These are phyloP conservation scores for Alaudala cheleensis DNA, from an alignment of 2,113 vertebrate genomes.

Conservation along the genomic window DNA sequence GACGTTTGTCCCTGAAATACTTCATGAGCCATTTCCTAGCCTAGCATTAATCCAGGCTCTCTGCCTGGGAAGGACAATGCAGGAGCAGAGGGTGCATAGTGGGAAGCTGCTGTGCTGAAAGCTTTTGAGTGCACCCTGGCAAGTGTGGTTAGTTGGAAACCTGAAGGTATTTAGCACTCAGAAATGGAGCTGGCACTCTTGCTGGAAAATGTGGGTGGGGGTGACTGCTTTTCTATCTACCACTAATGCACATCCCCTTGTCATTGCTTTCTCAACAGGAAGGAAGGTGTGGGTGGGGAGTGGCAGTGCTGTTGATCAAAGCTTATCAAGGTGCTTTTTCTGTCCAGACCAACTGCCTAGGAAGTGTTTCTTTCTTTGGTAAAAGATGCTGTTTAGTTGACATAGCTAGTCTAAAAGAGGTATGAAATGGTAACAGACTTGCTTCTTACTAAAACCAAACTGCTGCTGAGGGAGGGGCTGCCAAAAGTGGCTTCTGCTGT, in stretches of 20 bases:
- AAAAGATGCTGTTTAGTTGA: not conserved
- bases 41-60: not conserved
- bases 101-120: not conserved
- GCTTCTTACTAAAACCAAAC: not conserved
- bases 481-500: not conserved
- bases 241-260: not conserved
- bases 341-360: not conserved
- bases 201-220: not conserved
- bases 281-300: slow-evolving; percentile 13
- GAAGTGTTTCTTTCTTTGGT: not conserved
- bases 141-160: not conserved
- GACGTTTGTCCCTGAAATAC: not conserved
- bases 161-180: not conserved
- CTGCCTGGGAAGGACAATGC: not conserved
- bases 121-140: not conserved
- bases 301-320: not conserved
- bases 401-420: not conserved
- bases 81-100: not conserved
- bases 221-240: not conserved
- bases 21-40: not conserved
- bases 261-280: not conserved
- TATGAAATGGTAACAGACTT: not conserved
- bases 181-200: not conserved
- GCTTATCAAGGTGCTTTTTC: not conserved
- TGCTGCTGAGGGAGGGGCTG: not conserved